Evolutionary conservation across 2,888 invertebrate genomes (phyloP), one percentile per base, ranked within the genome.

Genomic region (Isoperla grammatica): DNA sequence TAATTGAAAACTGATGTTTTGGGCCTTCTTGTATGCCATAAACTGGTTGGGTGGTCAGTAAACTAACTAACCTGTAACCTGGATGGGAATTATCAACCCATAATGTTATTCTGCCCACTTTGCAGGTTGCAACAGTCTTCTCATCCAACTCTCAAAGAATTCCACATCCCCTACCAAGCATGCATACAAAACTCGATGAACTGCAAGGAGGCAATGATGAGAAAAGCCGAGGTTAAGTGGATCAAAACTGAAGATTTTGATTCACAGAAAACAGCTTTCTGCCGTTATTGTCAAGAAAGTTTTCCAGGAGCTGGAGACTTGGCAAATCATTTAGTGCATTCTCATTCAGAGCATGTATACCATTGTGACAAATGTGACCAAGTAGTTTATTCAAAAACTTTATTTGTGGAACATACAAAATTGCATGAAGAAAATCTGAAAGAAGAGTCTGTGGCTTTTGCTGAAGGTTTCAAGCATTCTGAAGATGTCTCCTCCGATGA

Each of bases 121-220:
- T 57, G 37, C 57, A 57, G 57, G 37, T 57, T 13, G 35, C 29
- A 22, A n/a, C 45, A 20, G 56, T 46, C 45, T 35, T 29, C 17
- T 46, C 13, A 23, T 19, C n/a, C 45, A 35, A 46, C 3, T 23
- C 17, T 46, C 22, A 48, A 57, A 57, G 48, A 35, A 11, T n/a
- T 48, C 57, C 22, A 20, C 57, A 35, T 57, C 46, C 3, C 39
- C 35, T 43, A 46, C 37, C 46, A 45, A 11, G 43, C 22, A 43
- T 12, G 23, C 17, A 6, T 23, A 15, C 45, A 29, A 9, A n/a
- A 23, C 22, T 56, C 12, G 6, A 29, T 23, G 37, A n/a, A 13
- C n/a, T 13, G 17, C 35, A 43, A 37, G 13, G 23, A 40, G 11
- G 29, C 29, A 29, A 29, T 29, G 4, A 6, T 8, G 8, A 8